phyloP scores from a whole-genome alignment of 1,140 invertebrate species.

The Andrena cerasifolii region DNA sequence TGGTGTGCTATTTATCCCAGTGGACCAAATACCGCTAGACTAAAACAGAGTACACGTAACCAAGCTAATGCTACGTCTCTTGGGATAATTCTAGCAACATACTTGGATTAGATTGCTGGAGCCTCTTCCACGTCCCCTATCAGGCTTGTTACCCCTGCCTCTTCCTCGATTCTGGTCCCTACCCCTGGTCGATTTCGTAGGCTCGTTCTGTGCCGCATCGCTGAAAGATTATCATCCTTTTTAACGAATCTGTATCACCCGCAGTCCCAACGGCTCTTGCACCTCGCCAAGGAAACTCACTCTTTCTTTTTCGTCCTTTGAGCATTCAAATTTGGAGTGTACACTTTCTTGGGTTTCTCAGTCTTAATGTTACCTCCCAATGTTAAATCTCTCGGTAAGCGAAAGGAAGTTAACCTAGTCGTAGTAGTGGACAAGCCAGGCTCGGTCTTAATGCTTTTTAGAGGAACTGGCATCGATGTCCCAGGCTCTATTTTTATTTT shows the following conservation, averaged over 20 bases:
- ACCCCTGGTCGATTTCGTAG: slow-evolving; percentile 18
- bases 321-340: slow-evolving; percentile 78
- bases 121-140: slow-evolving; percentile 63
- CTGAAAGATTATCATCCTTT: slow-evolving; percentile 56
- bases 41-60: slow-evolving; percentile 56
- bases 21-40: slow-evolving; percentile 78
- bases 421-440: slow-evolving; percentile 62
- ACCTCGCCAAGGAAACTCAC: slow-evolving; percentile 61
- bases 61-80: too few species aligned
- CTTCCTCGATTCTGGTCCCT: slow-evolving; percentile 25
- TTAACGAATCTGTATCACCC: not conserved
- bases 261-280: not conserved
- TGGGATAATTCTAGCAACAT: slow-evolving; percentile 34
- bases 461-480: slow-evolving; percentile 34
- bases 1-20: slow-evolving; percentile 67
- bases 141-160: slow-evolving; percentile 48
- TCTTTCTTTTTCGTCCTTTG: slow-evolving; percentile 77
- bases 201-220: slow-evolving; percentile 60
- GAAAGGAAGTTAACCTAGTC: slow-evolving; percentile 76
- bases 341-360: slow-evolving; percentile 76
- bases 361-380: slow-evolving; percentile 74
- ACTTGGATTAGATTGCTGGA: slow-evolving; percentile 73
- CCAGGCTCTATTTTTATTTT: slow-evolving; percentile 54
- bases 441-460: slow-evolving; percentile 70
- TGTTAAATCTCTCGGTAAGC: slow-evolving; percentile 75